Base-by-base conservation (phyloP, 2,888 invertebrate genomes). In the Sinelater perroti region DNA sequence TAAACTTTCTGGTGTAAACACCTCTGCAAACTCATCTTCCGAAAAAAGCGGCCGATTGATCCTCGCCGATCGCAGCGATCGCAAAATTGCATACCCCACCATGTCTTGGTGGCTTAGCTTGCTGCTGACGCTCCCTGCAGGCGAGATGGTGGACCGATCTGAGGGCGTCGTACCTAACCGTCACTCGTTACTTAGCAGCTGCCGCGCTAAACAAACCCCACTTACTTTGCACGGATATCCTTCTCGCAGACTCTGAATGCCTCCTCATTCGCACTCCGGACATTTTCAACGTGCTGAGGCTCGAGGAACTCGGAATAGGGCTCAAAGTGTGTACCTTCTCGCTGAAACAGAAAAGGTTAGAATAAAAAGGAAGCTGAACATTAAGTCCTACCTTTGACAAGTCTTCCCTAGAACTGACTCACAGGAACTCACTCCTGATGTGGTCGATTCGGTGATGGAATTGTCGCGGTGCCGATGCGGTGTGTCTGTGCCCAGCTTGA, bases 301-400 rank as follows among this genome's bases (percentile, higher is more conserved):
- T 89, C 56, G 89, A 89, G 63, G 91, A 88, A 76, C 93, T 94
- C 13, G 93, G 91, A 72, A 95, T 93, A 1, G 95, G 94, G 78
- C 93, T 95, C 17, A 95, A 82, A 40, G 90, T 90, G 70, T 88
- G 85, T 64, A 88, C 85, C 75, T 88, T 83, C 65, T 91, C 90
- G 63, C 89, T 88, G 72, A 5, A 20, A 38, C 2, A 38, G 13
- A 35, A 78, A 78, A 31, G n/a, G n/a, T n/a, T n/a, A n/a, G n/a
- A n/a, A n/a, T n/a, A n/a, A 8, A 2, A 5, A 5, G 46, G n/a
- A 17, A 10, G 33, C 30, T 2, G 1, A 26, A 20, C 31, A 38
- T 35, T 40, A 30, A 4, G 6, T 10, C 44, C 44, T 75, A 85
- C 82, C 83, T 84, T 67, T 85, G 61, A n/a, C 62, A 56, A 40